Base-by-base conservation (phyloP, 2,113 vertebrate species). In the Bolborhynchus lineola region DNA sequence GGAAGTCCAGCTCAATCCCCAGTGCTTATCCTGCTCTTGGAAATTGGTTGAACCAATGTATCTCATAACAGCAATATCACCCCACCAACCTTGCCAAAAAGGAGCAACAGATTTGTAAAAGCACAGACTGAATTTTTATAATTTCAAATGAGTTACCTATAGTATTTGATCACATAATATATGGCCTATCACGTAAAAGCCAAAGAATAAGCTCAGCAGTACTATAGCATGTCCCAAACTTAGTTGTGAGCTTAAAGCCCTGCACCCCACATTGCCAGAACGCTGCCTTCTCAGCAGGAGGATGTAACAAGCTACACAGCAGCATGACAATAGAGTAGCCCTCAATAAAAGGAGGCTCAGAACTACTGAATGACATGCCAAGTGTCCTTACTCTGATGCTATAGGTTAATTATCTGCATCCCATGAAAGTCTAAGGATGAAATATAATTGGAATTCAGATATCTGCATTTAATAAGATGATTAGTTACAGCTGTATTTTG, bases 401-500 rank as follows among this genome's bases (percentile, higher is more conserved):
- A 42, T 41, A 71, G 81, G 82, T 95, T 94, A 95, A 94, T 69
- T 75, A 49, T 25, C 65, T 81, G 50, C 81, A 93, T n/a, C 7
- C 59, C 20, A n/a, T 65, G 37, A 57, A 85, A 31, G 52, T 52
- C 42, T 44, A 89, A 82, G 60, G 76, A 67, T 82, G 78, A 89
- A 89, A 72, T 18, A 44, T 78, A 87, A 97, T n/a, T 93, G 75
- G 78, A 67, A 95, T 86, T 94, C 64, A 70, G 79, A 63, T 74
- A 80, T 53, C 42, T 86, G 49, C 75, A 59, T 83, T 94, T 90
- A 96, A 88, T 83, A 91, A 81, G 93, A 90, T 63, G 81, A 86
- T 95, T 88, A 93, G 63, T 80, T 81, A 88, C 85, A 93, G 71
- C 8, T 90, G 31, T 70, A 93, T 82, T 96, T 83, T 93, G 57